Percentiles rank a stretch among this genome's conserved stretches.
Conservation (phyloP, 2,888 invertebrate genomes). For the Lepidocyrtinus sp. region DNA sequence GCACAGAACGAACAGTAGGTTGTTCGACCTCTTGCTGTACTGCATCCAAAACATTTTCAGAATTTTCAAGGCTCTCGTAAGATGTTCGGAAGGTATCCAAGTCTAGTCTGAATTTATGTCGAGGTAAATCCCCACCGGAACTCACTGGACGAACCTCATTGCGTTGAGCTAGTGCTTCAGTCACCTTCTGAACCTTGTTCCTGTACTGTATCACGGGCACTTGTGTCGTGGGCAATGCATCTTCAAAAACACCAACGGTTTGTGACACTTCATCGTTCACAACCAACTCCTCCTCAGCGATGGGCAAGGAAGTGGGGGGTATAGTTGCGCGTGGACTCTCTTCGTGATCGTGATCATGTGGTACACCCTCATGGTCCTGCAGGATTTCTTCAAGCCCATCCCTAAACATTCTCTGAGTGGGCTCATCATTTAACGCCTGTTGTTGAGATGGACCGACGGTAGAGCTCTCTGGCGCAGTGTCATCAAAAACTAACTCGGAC, state of each 20-base stretch:
- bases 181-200: conserved; percentile 58
- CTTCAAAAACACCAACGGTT: no score
- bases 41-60: no score
- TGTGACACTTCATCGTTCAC: not conserved
- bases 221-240: conserved; percentile 9
- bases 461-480: not conserved
- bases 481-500: not conserved
- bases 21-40: not conserved
- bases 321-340: not conserved
- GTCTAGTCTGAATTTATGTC: conserved; percentile 58
- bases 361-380: conserved; percentile 21
- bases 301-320: not conserved
- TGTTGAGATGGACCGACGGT: not conserved
- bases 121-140: conserved; percentile 30
- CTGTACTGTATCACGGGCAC: not conserved
- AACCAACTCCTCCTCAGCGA: not conserved
- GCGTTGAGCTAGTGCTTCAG: conserved; percentile 1
- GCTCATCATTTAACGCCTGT: not conserved
- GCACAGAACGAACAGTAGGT: not conserved
- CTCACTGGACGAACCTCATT: not conserved
- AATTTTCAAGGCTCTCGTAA: conserved; percentile 40
- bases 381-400: conserved; percentile 9
- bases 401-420: not conserved
- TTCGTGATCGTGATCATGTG: conserved; percentile 25
- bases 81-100: conserved; percentile 49